Base-by-base conservation (phyloP, 1,140 invertebrate species). In the Kradibia gibbosae region DNA sequence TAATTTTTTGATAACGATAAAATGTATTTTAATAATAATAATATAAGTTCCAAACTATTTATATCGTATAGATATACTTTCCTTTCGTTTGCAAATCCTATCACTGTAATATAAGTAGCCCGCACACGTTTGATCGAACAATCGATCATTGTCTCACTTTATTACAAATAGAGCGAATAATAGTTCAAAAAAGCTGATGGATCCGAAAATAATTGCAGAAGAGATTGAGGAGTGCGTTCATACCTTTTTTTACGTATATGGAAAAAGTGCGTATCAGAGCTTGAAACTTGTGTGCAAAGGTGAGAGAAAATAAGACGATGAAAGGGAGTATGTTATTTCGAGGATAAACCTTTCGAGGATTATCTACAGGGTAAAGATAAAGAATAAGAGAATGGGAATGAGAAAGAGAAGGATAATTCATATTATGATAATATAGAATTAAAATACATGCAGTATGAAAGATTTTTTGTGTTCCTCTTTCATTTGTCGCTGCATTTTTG, bases 121-220 rank as follows among this genome's bases (percentile, higher is more conserved):
- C 20, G 1, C 22, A 48, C 10, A 45, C 34, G 31, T 39, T 34
- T 11, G 36, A 45, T 50, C 55, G 42, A 85, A 85, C 84, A 78
- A 89, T 88, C 85, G 77, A 87, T 87, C 84, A 84, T 83, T 85
- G 28, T 75, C 79, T 83, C 87, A 88, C 88, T 88, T 86, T 83
- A 75, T 83, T 72, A 81, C 76, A 78, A 86, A 86, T 77, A 83
- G 67, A 82, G 15, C 42, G n/a, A 72, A 28, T 34, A 62, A 72
- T 31, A 36, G 39, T 4, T 3, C 67, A n/a, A 70, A 82, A 50
- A 81, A 87, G 85, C 83, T 88, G 87, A 89, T 87, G 85, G 86
- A 90, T 90, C 86, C 84, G 83, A 75, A 88, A 87, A 87, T 89
- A 89, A 88, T 90, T 88, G 86, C 83, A 84, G 82, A 74, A 78